These are phyloP conservation scores for Phoebastria nigripes DNA, from an alignment of 2,797 vertebrate species.

Conservation along the genomic window DNA sequence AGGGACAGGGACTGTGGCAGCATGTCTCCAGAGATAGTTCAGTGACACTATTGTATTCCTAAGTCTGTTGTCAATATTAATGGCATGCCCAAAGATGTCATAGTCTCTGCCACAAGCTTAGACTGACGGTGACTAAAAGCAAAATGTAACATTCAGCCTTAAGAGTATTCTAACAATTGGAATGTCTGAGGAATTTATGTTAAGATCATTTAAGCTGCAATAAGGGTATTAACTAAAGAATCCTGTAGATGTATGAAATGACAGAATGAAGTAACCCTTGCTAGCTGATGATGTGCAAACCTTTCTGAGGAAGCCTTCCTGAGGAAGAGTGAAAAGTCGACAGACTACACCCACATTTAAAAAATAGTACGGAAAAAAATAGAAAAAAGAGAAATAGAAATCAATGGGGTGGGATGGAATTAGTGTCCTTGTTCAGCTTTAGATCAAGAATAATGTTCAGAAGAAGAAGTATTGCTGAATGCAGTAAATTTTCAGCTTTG, in stretches of 20 bases:
- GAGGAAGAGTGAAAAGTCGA: not conserved
- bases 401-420: not conserved
- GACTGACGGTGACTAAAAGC: not conserved
- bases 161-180: not conserved
- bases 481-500: not conserved
- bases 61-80: not conserved
- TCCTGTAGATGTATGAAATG: not conserved
- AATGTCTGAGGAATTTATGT: not conserved
- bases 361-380: not conserved
- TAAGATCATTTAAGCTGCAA: not conserved
- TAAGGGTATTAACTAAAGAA: not conserved
- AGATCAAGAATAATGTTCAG: not conserved
- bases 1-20: not conserved
- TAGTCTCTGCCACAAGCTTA: not conserved
- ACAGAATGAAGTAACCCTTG: not conserved
- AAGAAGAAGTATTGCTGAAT: not conserved
- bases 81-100: not conserved
- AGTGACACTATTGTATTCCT: not conserved
- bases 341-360: not conserved
- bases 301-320: not conserved
- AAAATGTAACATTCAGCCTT: not conserved
- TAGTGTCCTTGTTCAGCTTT: not conserved
- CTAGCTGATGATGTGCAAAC: not conserved
- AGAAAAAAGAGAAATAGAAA: not conserved
- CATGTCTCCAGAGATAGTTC: not conserved